These are phyloP conservation scores for Pseudopodoces humilis DNA, from an alignment of 2,113 vertebrate genomes.

Conservation along the genomic window DNA sequence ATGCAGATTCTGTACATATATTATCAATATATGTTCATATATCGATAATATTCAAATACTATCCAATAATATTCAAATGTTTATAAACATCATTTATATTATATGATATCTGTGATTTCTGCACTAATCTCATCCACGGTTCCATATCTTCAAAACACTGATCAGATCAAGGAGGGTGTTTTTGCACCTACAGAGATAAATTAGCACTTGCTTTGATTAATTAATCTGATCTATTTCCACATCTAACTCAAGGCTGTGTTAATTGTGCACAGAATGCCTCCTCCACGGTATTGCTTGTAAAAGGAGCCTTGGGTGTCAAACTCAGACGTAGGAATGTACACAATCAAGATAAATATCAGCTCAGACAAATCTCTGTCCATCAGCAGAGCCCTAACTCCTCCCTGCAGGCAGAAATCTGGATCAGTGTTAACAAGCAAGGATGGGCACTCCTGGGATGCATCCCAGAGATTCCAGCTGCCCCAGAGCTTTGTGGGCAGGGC, in stretches of 20 bases:
- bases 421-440: background rate
- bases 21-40: background rate
- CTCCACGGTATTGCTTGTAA: background rate
- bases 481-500: background rate
- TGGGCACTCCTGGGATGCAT: background rate
- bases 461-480: background rate
- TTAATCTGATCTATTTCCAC: background rate
- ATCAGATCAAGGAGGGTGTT: rapidly evolving
- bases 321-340: rapidly evolving
- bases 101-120: background rate
- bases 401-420: background rate
- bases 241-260: background rate
- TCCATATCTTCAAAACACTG: background rate
- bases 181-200: background rate
- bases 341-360: background rate
- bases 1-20: background rate
- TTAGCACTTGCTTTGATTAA: background rate
- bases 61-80: too few species aligned
- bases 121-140: background rate
- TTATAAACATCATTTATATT: background rate
- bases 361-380: background rate
- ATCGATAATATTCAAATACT: too few species aligned
- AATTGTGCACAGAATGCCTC: background rate
- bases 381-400: background rate
- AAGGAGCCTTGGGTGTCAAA: background rate